A percentile compares a stretch with the other conserved stretches of the same genome.
Evolutionary conservation across 2,888 invertebrate species (phyloP).

Genomic region (Hydriomena furcata): DNA sequence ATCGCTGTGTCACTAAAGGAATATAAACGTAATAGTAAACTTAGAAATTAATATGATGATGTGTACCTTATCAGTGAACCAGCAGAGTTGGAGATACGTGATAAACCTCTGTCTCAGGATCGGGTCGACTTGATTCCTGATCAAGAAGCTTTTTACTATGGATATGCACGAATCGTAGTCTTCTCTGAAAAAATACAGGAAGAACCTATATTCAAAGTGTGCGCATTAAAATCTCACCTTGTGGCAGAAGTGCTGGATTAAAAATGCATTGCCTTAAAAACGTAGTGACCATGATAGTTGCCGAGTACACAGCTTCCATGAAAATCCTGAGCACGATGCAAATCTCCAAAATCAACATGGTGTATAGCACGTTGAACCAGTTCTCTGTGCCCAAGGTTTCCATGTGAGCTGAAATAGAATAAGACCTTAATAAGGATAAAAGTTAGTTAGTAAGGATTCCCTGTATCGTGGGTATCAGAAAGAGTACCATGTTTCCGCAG

Average conservation of each 20-base stretch:
- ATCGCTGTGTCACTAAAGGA: too few relatives aligned
- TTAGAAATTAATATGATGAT: too few relatives aligned
- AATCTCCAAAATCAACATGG: constrained; percentile 59
- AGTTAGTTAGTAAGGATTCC: too few relatives aligned
- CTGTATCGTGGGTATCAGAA: too few relatives aligned
- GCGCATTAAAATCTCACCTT: too few relatives aligned
- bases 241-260: not conserved
- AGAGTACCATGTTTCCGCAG: too few relatives aligned
- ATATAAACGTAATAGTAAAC: too few relatives aligned
- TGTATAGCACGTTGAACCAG: constrained; percentile 53
- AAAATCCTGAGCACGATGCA: constrained; percentile 62
- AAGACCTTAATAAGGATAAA: too few relatives aligned
- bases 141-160: constrained; percentile 57
- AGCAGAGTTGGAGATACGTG: constrained; percentile 63
- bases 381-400: constrained; percentile 44
- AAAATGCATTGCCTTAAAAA: constrained; percentile 60
- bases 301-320: constrained; percentile 68
- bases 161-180: constrained; percentile 59
- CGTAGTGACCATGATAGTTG: constrained; percentile 70
- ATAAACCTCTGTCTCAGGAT: constrained; percentile 58
- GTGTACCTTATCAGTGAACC: constrained; percentile 74
- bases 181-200: constrained; percentile 48
- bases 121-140: constrained; percentile 59
- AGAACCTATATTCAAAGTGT: not conserved
- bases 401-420: constrained; percentile 48